phyloP scores from a whole-genome alignment of 2,888 invertebrate genomes.

The Digitonthophagus gazella region DNA sequence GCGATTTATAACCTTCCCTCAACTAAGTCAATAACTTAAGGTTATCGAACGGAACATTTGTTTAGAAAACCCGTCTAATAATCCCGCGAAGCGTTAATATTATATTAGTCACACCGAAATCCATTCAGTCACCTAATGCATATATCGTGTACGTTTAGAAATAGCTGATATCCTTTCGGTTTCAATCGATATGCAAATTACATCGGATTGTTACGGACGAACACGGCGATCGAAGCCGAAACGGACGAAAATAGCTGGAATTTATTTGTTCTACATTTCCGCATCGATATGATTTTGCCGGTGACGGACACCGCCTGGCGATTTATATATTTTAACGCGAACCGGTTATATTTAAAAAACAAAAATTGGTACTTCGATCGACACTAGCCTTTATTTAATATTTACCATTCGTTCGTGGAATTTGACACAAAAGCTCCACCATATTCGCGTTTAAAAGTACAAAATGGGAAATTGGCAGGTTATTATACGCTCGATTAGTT shows the following conservation, averaged over 20 bases:
- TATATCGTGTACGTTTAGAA: not conserved
- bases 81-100: not conserved
- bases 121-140: not conserved
- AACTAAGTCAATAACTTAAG: not conserved
- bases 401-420: not conserved
- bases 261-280: not conserved
- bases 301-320: not conserved
- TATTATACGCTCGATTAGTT: not conserved
- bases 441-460: not conserved
- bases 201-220: not conserved
- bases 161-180: not conserved
- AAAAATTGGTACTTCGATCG: not conserved
- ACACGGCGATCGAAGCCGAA: not conserved
- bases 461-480: not conserved
- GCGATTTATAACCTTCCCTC: not conserved
- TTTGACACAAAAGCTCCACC: not conserved
- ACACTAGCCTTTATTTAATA: not conserved
- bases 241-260: not conserved
- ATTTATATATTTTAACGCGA: not conserved
- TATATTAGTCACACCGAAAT: not conserved
- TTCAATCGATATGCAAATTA: not conserved
- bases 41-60: no score
- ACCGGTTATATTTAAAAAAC: not conserved
- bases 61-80: no score
- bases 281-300: not conserved